Evolutionary conservation across 2,113 vertebrate species (phyloP).

Genomic region (Columba janthina): DNA sequence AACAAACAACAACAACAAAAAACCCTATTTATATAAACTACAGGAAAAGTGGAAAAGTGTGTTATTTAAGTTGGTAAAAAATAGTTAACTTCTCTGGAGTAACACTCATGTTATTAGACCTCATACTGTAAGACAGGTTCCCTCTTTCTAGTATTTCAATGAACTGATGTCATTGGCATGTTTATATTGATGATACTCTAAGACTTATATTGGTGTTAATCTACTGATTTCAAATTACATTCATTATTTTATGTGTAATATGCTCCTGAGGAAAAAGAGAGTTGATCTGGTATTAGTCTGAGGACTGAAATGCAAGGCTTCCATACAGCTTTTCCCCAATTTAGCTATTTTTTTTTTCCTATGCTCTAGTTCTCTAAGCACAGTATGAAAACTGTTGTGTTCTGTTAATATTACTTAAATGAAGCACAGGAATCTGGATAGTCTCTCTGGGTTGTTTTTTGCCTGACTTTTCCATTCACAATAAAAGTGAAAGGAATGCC

Average conservation of each 20-base stretch:
- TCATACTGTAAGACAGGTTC: neutral
- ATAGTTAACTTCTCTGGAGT: neutral
- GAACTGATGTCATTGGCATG: neutral
- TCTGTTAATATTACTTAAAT: neutral
- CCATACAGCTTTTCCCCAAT: neutral
- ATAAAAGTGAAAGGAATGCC: neutral
- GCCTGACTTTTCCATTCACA: neutral
- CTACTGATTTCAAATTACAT: neutral
- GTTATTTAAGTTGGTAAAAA: neutral
- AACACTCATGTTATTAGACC: neutral
- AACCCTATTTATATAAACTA: neutral
- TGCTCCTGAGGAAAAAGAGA: neutral
- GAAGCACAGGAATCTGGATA: neutral
- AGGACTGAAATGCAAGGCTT: neutral
- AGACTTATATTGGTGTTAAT: neutral
- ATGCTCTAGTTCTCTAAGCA: neutral
- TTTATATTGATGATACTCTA: neutral
- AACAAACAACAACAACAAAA: neutral
- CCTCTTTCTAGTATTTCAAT: neutral
- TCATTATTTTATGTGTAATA: neutral
- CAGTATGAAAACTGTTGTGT: neutral
- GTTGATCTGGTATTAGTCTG: neutral
- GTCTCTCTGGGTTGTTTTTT: neutral
- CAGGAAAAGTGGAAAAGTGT: neutral
- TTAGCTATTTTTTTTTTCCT: neutral